phyloP scores from a whole-genome alignment of 2,113 vertebrate species.

The Brienomyrus longianalis region DNA sequence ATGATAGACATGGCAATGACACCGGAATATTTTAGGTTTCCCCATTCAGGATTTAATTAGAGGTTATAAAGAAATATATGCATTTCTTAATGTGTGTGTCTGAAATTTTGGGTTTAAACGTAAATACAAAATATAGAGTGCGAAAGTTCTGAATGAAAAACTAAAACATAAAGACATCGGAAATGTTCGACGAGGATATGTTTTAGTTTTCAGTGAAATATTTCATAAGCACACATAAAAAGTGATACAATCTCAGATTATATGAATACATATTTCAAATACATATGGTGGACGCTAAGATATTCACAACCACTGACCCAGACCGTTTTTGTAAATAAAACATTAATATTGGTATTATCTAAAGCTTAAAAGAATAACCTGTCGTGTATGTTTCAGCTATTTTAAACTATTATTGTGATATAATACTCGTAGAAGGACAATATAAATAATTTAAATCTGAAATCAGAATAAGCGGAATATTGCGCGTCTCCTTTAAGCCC shows the following conservation, averaged over 20 bases:
- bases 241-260: neutral
- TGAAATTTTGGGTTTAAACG: neutral
- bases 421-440: neutral
- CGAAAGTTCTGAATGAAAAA: neutral
- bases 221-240: neutral
- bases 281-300: neutral
- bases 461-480: neutral
- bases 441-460: neutral
- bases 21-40: neutral
- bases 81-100: neutral
- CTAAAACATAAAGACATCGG: neutral
- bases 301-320: neutral
- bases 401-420: neutral
- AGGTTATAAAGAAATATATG: neutral
- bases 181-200: neutral
- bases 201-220: neutral
- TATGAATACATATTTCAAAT: neutral
- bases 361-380: neutral
- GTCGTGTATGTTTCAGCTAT: neutral
- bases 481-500: conserved; percentile 27
- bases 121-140: neutral
- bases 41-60: neutral
- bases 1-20: neutral
- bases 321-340: neutral
- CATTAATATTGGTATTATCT: neutral